Percentiles rank a stretch among this genome's conserved stretches.
Evolutionary conservation across 2,888 invertebrate species (phyloP).

Genomic region (Harpalus rufipes): DNA sequence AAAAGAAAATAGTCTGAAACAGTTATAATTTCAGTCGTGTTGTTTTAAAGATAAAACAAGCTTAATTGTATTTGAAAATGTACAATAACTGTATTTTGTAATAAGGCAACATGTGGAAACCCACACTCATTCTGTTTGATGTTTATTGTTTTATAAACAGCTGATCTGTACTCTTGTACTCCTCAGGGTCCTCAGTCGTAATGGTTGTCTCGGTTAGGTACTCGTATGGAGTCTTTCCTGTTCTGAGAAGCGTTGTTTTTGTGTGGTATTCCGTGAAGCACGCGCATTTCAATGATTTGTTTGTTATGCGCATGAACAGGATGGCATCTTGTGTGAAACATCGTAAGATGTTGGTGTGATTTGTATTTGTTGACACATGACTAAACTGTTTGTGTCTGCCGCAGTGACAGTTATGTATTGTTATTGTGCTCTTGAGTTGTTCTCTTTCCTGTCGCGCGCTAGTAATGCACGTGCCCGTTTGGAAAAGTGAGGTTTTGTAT

Average conservation of each 20-base stretch:
- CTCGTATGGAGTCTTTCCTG: not conserved
- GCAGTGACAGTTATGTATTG: slow-evolving; percentile 57
- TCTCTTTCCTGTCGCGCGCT: slow-evolving; percentile 29
- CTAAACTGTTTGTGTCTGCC: slow-evolving; percentile 55
- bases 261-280: not conserved
- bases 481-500: slow-evolving; percentile 22
- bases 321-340: slow-evolving; percentile 38
- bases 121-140: not conserved
- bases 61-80: too few relatives aligned
- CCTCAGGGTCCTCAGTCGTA: not conserved
- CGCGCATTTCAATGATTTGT: slow-evolving; percentile 24
- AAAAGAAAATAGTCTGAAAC: too few relatives aligned
- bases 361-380: slow-evolving; percentile 59
- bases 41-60: too few relatives aligned
- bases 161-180: not conserved
- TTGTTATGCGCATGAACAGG: slow-evolving; percentile 35
- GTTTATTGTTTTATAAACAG: not conserved
- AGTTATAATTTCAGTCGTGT: too few relatives aligned
- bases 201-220: too few relatives aligned
- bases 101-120: not conserved
- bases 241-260: not conserved
- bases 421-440: slow-evolving; percentile 48
- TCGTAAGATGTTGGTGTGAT: slow-evolving; percentile 34
- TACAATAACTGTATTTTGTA: too few relatives aligned
- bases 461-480: slow-evolving; percentile 26